Conservation (phyloP, 64 coral and sea anemone genomes). For the Dendronephthya gigantea region DNA sequence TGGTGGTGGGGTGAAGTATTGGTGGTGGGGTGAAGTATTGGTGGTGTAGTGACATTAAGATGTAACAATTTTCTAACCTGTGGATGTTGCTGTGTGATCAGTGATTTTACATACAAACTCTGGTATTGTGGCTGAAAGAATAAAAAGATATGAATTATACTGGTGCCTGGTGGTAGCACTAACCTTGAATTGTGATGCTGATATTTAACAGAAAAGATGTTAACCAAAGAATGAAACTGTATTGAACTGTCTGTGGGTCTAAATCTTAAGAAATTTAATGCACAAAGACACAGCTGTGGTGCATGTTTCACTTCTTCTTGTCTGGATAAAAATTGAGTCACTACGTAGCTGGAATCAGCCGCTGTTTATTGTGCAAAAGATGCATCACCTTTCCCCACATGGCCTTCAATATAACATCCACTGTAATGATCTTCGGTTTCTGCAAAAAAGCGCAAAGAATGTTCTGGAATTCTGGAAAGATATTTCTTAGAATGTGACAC, state of each 20-base stretch:
- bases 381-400: slow-evolving; percentile 60
- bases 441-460: slow-evolving; percentile 2
- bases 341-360: no score
- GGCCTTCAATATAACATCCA: slow-evolving; percentile 59
- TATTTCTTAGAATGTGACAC: not conserved
- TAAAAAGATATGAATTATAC: not conserved
- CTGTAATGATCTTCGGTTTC: slow-evolving; percentile 84
- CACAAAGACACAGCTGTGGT: no score
- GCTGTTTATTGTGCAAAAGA: not conserved
- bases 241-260: no score
- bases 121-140: slow-evolving; percentile 54
- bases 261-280: no score
- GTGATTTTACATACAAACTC: slow-evolving; percentile 87
- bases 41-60: not conserved
- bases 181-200: no score
- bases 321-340: no score
- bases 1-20: no score
- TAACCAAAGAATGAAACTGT: no score
- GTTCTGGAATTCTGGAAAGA: no score
- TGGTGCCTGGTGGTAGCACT: no score
- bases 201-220: no score
- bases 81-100: slow-evolving; percentile 60
- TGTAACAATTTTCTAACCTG: slow-evolving; percentile 40
- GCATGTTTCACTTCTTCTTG: no score
- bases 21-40: not conserved